Percentiles rank a stretch among this genome's conserved stretches.
phyloP scores from a whole-genome alignment of 2,888 invertebrate genomes.

The Tetragonisca angustula region DNA sequence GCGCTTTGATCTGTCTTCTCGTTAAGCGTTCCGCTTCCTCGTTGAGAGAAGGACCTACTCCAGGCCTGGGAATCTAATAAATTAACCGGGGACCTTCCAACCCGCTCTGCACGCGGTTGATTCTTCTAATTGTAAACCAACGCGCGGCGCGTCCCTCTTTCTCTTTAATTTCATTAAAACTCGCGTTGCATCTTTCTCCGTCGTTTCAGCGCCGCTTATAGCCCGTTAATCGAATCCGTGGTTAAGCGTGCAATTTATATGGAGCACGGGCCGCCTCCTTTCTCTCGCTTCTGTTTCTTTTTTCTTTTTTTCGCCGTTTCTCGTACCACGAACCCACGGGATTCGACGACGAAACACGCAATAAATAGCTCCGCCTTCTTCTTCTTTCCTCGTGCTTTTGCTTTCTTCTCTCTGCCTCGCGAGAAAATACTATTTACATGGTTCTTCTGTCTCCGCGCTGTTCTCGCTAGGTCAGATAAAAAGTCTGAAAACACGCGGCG shows the following conservation, averaged over 20 bases:
- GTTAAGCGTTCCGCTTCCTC: constrained; percentile 2
- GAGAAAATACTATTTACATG: constrained; percentile 36
- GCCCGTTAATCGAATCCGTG: constrained; percentile 49
- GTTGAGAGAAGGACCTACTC: background rate
- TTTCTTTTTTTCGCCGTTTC: background rate
- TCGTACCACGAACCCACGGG: constrained; percentile 11
- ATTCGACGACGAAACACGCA: constrained; percentile 36
- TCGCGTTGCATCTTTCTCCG: constrained; percentile 18
- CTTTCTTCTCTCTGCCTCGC: constrained; percentile 4
- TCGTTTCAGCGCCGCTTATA: constrained; percentile 25
- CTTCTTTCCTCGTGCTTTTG: background rate
- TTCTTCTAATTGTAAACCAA: constrained; percentile 8
- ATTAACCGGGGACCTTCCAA: constrained; percentile 15
- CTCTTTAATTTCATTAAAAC: constrained; percentile 42
- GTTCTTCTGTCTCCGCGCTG: background rate
- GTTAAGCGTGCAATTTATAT: constrained; percentile 48
- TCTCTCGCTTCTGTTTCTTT: constrained; percentile 33
- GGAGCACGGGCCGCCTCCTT: constrained; percentile 21
- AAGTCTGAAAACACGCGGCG: background rate
- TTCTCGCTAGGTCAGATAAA: background rate
- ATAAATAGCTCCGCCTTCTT: constrained; percentile 41
- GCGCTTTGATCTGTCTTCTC: background rate
- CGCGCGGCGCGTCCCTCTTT: background rate
- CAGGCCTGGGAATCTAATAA: constrained; percentile 21
- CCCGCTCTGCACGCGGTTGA: constrained; percentile 1